Evolutionary conservation across 2,888 invertebrate genomes (phyloP).

Genomic region (Rhimphoctona megacephalus): DNA sequence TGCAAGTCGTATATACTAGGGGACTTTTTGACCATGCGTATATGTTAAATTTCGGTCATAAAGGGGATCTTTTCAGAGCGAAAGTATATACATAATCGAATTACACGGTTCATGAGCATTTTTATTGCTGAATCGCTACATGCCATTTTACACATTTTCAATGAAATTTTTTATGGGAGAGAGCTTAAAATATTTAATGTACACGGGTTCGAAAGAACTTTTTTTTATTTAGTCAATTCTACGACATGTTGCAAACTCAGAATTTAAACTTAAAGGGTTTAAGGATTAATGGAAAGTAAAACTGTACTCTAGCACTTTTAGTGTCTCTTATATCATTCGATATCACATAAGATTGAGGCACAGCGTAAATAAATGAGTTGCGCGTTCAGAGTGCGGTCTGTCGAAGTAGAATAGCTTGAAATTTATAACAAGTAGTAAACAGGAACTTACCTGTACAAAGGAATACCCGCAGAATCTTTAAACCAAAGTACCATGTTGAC

Average conservation of each 20-base stretch:
- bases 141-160: background rate
- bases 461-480: slow-evolving; percentile 92
- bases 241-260: background rate
- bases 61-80: background rate
- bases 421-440: background rate
- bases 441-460: slow-evolving; percentile 91
- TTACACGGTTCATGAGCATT: background rate
- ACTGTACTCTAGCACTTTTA: background rate
- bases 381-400: background rate
- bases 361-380: background rate
- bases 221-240: background rate
- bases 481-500: slow-evolving; percentile 96
- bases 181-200: background rate
- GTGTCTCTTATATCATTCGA: background rate
- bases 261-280: background rate
- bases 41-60: background rate
- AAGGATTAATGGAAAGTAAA: background rate
- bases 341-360: background rate
- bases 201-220: background rate
- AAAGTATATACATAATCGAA: background rate
- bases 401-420: background rate
- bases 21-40: background rate
- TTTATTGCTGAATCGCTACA: background rate
- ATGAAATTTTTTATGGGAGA: background rate
- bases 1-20: background rate